Evolutionary conservation across 2,113 vertebrate species (phyloP), one percentile per base, ranked within the genome.

Genomic region (Thryonomys swinderianus): DNA sequence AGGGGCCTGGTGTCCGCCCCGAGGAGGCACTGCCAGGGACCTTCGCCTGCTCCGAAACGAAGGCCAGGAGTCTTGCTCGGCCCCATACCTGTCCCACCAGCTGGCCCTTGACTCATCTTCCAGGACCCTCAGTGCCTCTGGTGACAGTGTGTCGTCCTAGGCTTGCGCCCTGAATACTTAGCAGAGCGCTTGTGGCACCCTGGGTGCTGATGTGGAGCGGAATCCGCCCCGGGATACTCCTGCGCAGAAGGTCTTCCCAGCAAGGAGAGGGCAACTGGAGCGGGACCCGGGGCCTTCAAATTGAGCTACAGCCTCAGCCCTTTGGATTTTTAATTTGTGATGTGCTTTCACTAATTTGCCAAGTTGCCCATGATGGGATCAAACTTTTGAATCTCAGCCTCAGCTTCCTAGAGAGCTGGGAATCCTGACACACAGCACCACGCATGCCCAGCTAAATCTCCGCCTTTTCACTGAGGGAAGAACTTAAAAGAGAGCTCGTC

Each of bases 381-480:
- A 51, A 51, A 78, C 45, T 78, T 51, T 32, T 34, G 45, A 51
- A 51, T 16, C 45, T 9, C 45, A 34, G 45, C 74, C 45, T 78
- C 30, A 76, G 0, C 73, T 27, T 51, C 16, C 16, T 30, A 34
- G 74, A 18, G 25, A 27, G 45, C 45, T 34, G 74, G 45, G 5
- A 51, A 42, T 20, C 51, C 16, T 32, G 16, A 30, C 74, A 51
- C 4, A 16, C 3, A 51, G 48, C 48, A 21, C 10, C 69, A 42
- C 21, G n/a, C 71, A 45, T 45, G 40, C 71, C 37, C 32, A 32
- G 74, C 16, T 12, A 45, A 48, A 76, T 84, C 89, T n/a, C n/a
- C 37, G 8, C 80, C 94, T 73, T 85, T 53, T 69, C 61, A 64
- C 25, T 0, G 20, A 90, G 74, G 37, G 86, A 95, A 94, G 90